Evolutionary conservation across 2,797 vertebrate species (phyloP).

Genomic region (Sitta carolinensis): DNA sequence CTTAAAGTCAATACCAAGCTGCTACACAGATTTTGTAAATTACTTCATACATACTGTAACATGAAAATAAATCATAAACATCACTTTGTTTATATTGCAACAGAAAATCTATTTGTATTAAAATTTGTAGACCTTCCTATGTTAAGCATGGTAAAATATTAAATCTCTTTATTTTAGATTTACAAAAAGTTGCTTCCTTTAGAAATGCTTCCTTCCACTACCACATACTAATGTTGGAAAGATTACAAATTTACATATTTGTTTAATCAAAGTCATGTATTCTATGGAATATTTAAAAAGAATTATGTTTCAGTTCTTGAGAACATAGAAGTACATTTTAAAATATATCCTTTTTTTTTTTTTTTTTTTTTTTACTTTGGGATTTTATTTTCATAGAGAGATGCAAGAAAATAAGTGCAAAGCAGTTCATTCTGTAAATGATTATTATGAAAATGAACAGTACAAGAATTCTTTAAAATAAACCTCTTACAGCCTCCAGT

Average conservation of each 20-base stretch:
- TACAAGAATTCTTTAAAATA: neutral
- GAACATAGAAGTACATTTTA: neutral
- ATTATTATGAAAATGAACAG: constrained; percentile 1
- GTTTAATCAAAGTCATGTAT: neutral
- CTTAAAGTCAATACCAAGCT: neutral
- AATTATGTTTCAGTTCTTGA: neutral
- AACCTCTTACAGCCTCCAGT: neutral
- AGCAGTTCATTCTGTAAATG: neutral
- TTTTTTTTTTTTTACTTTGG: neutral
- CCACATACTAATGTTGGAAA: neutral
- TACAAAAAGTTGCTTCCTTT: neutral
- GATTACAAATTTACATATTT: neutral
- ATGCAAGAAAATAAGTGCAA: neutral
- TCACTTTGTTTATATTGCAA: neutral
- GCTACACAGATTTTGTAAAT: neutral
- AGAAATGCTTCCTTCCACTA: neutral
- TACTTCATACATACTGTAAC: neutral
- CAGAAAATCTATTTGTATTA: neutral
- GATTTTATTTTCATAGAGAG: neutral
- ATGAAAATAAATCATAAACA: neutral
- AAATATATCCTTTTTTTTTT: neutral
- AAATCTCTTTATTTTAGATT: neutral
- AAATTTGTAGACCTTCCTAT: neutral
- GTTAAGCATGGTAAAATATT: neutral
- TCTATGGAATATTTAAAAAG: neutral